Evolutionary conservation across 2,888 invertebrate genomes (phyloP).

Genomic region (Tenthredo amoena): DNA sequence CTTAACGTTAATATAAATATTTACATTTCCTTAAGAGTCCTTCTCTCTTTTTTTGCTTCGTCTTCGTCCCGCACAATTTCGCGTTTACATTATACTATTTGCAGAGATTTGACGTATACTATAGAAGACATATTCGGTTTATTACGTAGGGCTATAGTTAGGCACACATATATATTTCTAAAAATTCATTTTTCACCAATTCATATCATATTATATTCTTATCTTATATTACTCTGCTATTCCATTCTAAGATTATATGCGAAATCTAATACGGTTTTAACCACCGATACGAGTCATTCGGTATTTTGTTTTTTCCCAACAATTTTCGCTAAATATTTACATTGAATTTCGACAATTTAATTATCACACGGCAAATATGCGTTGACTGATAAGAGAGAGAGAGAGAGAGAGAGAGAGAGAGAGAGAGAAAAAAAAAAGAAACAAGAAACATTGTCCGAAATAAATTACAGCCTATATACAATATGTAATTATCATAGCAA

Average conservation of each 20-base stretch:
- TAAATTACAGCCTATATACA: background rate
- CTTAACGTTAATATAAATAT: slow-evolving; percentile 33
- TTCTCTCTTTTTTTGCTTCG: background rate
- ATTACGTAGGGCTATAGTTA: background rate
- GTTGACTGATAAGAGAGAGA: background rate
- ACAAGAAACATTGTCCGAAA: background rate
- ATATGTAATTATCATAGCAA: slow-evolving; percentile 7
- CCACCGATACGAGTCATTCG: background rate
- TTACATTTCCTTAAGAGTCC: slow-evolving; percentile 31
- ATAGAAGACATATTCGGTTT: background rate
- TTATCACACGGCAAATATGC: background rate
- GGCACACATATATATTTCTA: background rate
- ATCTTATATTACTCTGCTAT: background rate
- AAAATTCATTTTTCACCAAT: background rate
- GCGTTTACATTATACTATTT: slow-evolving; percentile 14
- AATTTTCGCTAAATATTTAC: background rate
- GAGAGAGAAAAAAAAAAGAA: too few relatives aligned
- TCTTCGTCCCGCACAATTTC: background rate
- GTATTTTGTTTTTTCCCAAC: background rate
- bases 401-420: too few relatives aligned
- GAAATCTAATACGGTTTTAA: background rate
- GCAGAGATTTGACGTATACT: slow-evolving; percentile 13
- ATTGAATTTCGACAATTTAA: background rate
- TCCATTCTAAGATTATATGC: background rate
- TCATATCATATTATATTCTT: background rate